These are phyloP conservation scores for Lamprotornis superbus DNA, from an alignment of 2,113 vertebrate species.

Conservation along the genomic window DNA sequence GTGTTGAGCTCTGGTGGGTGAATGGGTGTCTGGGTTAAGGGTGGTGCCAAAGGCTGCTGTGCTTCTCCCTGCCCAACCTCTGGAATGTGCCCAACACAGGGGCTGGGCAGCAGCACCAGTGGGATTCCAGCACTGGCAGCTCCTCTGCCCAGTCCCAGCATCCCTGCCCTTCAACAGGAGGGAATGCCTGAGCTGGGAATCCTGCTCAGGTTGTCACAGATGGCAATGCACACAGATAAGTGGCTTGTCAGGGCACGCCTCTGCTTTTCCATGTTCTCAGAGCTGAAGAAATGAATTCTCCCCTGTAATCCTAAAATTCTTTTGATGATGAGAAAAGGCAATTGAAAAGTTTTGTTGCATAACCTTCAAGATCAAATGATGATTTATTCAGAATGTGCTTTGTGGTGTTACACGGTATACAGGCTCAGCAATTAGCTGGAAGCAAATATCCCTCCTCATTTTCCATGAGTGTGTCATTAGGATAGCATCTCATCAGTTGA, in stretches of 20 bases:
- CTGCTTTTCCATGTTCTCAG: background rate
- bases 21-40: background rate
- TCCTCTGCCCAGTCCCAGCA: background rate
- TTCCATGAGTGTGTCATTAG: background rate
- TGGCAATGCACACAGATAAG: background rate
- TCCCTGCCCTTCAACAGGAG: accelerated
- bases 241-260: background rate
- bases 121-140: background rate
- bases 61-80: background rate
- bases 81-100: accelerated
- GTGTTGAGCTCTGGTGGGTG: background rate
- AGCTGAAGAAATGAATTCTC: background rate
- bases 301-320: background rate
- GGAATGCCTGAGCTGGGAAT: background rate
- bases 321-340: constrained; percentile 10
- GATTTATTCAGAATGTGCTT: background rate
- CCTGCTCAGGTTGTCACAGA: accelerated
- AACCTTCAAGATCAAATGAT: background rate
- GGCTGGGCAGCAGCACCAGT: background rate
- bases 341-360: constrained; percentile 2
- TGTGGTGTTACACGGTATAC: background rate
- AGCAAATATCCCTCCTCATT: constrained; percentile 19
- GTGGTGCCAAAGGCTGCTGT: background rate
- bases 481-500: background rate
- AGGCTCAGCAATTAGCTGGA: constrained; percentile 10